phyloP scores from a whole-genome alignment of 2,888 invertebrate genomes.

The Clitarchus hookeri region DNA sequence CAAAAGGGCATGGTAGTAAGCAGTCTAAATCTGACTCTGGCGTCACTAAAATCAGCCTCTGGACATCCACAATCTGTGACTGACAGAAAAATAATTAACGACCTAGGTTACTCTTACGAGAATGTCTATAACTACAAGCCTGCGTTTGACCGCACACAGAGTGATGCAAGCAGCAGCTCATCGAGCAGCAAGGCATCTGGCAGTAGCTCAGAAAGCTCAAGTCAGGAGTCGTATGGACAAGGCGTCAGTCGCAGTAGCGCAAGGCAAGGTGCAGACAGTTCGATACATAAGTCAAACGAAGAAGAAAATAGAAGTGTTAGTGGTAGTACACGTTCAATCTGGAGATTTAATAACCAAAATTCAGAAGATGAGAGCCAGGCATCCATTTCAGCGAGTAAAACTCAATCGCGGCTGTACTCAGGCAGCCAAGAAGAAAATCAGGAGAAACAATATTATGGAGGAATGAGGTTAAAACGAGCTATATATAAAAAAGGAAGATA shows the following conservation, averaged over 20 bases:
- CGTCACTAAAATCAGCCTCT: constrained; percentile 50
- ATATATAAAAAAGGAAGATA: not conserved
- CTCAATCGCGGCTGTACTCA: not conserved
- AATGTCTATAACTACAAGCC: constrained; percentile 61
- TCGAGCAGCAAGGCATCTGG: constrained; percentile 19
- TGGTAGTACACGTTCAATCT: not conserved
- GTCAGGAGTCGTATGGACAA: not conserved
- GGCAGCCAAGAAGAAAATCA: not conserved
- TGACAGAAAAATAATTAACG: constrained; percentile 46
- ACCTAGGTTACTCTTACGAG: constrained; percentile 57
- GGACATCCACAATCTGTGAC: constrained; percentile 53
- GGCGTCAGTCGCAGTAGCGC: not conserved
- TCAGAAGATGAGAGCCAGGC: not conserved
- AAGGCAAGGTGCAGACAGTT: not conserved
- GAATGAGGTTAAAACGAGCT: not conserved
- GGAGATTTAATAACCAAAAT: not conserved
- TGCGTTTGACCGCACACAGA: constrained; percentile 50
- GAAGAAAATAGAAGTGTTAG: not conserved
- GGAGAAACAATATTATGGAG: not conserved
- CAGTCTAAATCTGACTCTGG: constrained; percentile 61
- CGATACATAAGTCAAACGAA: not conserved
- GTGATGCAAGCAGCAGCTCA: constrained; percentile 42
- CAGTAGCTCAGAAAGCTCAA: not conserved
- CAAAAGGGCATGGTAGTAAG: constrained; percentile 68
- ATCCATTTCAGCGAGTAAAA: not conserved